Base-by-base conservation (phyloP, 2,888 invertebrate species). In the Kuschelorhynchus macadamiae region DNA sequence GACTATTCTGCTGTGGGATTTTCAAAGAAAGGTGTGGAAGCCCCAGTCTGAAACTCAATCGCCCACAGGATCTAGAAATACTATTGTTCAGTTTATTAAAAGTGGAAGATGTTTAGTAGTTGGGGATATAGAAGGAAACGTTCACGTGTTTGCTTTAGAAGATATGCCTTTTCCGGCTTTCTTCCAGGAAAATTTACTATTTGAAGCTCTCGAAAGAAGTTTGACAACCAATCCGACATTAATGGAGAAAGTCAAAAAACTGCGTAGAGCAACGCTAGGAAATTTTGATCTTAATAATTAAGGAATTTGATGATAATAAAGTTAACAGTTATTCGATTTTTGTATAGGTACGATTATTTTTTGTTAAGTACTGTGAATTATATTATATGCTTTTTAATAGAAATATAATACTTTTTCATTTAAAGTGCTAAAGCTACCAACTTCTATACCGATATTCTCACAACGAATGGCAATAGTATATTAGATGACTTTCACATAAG, bases 1-100 rank as follows among this genome's bases (percentile, higher is more conserved):
- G 70, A 84, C 88, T 5, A 86, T 95, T 12, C 90, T 90, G 53
- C 85, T 94, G 18, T 95, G 95, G 95, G 93, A 95, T 80, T 83
- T 94, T 7, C 88, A 90, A 3, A 84, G 92, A 17, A 93, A 91
- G 78, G 89, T 87, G 0, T 88, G 92, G 67, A 87, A 88, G 55
- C 92, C 94, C 0, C 88, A 88, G 68, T 88, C 89, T 0, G 85
- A 88, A 47, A 88, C 87, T 39, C 76, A 79, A 0, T 87, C 88
- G 44, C 85, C 88, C 0, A 79, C 78, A 0, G 81, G 84, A 11
- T 82, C 77, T 0, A 78, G 81, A 65, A 82, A 90, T 59, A 87
- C 88, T 0, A 85, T 85, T n/a, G 81, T 89, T 2, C 86, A 87
- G 67, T 92, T 93, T 77, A 89, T 90, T 0, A 79, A 83, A 0